These are phyloP conservation scores for Chrysopa pallens DNA, from an alignment of 1,140 invertebrate genomes.

Conservation along the genomic window DNA sequence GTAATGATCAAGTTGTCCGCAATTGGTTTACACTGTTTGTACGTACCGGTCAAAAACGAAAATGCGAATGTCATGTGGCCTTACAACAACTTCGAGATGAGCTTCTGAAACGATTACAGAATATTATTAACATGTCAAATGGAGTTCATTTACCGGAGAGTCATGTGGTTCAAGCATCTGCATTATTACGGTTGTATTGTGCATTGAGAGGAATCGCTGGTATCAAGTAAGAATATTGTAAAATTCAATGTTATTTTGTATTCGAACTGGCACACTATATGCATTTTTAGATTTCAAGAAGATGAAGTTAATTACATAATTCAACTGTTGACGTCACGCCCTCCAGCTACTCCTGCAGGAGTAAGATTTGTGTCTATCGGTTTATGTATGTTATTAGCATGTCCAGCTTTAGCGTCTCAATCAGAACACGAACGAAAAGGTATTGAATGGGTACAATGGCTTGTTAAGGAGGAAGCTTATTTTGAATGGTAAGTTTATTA, in stretches of 20 bases:
- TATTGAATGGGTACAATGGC: slow-evolving; percentile 85
- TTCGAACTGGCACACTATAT: not conserved
- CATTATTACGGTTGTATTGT: slow-evolving; percentile 72
- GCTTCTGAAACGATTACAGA: slow-evolving; percentile 48
- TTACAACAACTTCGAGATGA: slow-evolving; percentile 63
- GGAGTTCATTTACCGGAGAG: slow-evolving; percentile 39
- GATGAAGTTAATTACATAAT: slow-evolving; percentile 77
- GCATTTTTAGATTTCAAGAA: slow-evolving; percentile 57
- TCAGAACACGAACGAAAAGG: slow-evolving; percentile 70
- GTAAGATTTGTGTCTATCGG: slow-evolving; percentile 85
- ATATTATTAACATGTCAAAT: slow-evolving; percentile 31
- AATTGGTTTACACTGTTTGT: slow-evolving; percentile 88
- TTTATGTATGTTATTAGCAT: slow-evolving; percentile 87
- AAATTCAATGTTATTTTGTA: not conserved
- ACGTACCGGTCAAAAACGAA: slow-evolving; percentile 76
- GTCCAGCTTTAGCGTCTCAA: slow-evolving; percentile 65
- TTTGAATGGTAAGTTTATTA: slow-evolving; percentile 38
- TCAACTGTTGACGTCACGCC: slow-evolving; percentile 72
- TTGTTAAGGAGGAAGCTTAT: slow-evolving; percentile 77
- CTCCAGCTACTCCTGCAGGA: slow-evolving; percentile 75
- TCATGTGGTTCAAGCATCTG: slow-evolving; percentile 61
- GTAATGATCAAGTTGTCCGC: slow-evolving; percentile 68
- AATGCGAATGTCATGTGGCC: slow-evolving; percentile 51
- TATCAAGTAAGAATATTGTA: slow-evolving; percentile 48
- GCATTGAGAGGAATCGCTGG: slow-evolving; percentile 82